Evolutionary conservation across 2,113 vertebrate genomes (phyloP), one percentile per base, ranked within the genome.

Genomic region (Alexandromys fortis): DNA sequence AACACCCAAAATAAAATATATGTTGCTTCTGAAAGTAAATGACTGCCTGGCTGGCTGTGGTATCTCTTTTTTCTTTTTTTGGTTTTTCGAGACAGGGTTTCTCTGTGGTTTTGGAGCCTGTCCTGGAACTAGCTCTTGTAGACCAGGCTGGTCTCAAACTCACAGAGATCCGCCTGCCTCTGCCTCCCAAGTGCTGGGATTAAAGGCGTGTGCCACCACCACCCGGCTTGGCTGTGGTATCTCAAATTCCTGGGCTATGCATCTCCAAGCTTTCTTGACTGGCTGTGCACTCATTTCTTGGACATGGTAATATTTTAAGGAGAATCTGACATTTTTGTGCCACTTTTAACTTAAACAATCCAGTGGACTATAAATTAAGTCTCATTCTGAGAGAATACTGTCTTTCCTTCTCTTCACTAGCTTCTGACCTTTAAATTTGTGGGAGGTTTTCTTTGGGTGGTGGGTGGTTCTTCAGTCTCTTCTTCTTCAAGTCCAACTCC

Each of bases 391-490:
- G 3, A 35, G 19, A 17, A 28, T 14, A 30, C 1, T n/a, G 19
- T 9, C 3, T 14, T 3, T 61, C 9, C 1, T 45, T 61, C 28
- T 30, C 2, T 10, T 82, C 21, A 63, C 21, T 21, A 2, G 28
- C 4, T 89, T 19, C 30, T 78, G 8, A 73, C 0, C 5, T 28
- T 42, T 35, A 35, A 76, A 30, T 16, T 30, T 7, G 21, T n/a
- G 38, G 4, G 7, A 1, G 3, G 26, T n/a, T 9, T 30, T 9
- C 1, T 1, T 17, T 2, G 9, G 2, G 55, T 17, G 55, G 17
- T 1, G 55, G 0, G 55, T 4, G 55, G 16, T 7, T 73, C 0
- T 67, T 42, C 7, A 22, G 11, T 9, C 8, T 11, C 5, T 2
- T 33, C 14, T 75, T 47, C 26, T 30, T 42, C 7, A 33, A 16